Conservation (phyloP, 2,888 invertebrate genomes). For the Oscheius onirici region DNA sequence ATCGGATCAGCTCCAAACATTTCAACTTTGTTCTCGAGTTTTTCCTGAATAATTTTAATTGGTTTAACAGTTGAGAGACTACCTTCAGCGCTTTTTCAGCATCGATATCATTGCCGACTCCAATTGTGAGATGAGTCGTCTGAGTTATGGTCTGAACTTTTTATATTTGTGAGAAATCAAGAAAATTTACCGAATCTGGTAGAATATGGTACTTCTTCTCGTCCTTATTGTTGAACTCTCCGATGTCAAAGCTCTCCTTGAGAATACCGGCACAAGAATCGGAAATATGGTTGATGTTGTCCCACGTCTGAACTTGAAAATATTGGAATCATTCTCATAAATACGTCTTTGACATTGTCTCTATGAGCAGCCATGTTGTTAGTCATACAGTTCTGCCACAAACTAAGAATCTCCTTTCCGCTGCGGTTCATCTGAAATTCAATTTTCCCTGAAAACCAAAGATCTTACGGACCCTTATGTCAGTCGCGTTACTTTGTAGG, state of each 20-base stretch:
- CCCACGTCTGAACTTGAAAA: background rate
- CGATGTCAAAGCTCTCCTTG: background rate
- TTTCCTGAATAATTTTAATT: too few species aligned
- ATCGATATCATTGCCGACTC: background rate
- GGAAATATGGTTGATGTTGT: background rate
- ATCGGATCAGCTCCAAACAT: conserved; percentile 34
- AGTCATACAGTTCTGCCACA: background rate
- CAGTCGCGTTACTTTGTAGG: too few species aligned
- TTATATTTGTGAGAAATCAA: background rate
- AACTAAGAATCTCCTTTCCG: too few species aligned
- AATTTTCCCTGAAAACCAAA: too few species aligned
- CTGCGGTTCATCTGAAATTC: too few species aligned
- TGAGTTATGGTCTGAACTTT: background rate
- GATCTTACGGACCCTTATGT: too few species aligned
- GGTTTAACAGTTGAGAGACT: too few species aligned
- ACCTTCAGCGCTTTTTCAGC: background rate
- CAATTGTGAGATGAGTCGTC: background rate
- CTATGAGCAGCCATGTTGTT: background rate
- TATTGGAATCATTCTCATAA: background rate
- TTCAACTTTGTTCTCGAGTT: background rate
- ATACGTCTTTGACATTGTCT: background rate
- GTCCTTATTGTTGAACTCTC: background rate
- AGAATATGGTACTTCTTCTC: background rate
- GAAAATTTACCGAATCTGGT: background rate
- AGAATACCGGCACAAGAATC: background rate